phyloP scores from a whole-genome alignment of 2,113 vertebrate genomes.

The Fulmarus glacialis region DNA sequence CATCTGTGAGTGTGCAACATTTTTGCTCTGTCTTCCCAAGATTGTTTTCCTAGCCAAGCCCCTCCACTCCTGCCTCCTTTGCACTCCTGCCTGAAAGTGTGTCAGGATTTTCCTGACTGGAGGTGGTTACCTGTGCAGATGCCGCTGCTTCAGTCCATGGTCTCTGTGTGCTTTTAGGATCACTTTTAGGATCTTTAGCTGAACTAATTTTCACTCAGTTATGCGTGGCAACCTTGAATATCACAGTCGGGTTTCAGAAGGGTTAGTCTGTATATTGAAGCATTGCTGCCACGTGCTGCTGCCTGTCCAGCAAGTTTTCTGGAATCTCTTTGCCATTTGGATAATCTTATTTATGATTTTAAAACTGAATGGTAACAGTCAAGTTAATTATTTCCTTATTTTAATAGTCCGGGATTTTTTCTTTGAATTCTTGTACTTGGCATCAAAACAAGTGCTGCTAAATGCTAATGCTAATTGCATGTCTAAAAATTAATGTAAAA shows the following conservation, averaged over 20 bases:
- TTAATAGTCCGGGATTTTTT: neutral
- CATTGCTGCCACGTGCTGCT: neutral
- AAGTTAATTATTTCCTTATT: neutral
- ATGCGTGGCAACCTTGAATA: neutral
- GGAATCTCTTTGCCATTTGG: neutral
- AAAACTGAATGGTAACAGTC: neutral
- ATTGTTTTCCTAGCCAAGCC: neutral
- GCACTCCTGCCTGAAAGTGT: too few species aligned
- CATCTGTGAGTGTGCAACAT: rapidly evolving
- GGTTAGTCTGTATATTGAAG: neutral
- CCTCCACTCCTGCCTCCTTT: too few species aligned
- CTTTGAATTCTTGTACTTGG: neutral
- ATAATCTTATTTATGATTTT: neutral
- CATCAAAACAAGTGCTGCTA: neutral
- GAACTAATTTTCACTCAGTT: neutral
- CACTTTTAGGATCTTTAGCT: neutral
- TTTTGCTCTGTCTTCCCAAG: neutral
- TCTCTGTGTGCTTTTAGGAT: neutral
- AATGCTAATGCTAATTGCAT: neutral
- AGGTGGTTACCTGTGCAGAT: neutral
- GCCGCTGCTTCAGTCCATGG: neutral
- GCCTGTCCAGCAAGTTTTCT: neutral
- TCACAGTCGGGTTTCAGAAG: neutral
- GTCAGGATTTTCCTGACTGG: neutral
- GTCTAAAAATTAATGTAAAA: neutral